Evolutionary conservation across 2,888 invertebrate species (phyloP), one percentile per base, ranked within the genome.

Genomic region (Didymodactylos carnosus): DNA sequence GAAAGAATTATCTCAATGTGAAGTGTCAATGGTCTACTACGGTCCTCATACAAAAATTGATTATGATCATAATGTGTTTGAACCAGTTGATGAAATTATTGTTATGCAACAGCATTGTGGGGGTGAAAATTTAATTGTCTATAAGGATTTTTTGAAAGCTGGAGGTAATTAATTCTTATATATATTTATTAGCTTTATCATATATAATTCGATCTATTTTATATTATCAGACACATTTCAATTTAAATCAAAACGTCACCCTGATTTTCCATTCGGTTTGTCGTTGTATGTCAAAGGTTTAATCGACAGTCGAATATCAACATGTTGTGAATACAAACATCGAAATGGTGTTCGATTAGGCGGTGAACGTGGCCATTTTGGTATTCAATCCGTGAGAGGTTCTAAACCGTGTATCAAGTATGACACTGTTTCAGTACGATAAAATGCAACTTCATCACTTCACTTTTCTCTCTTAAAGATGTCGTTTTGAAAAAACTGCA

Each of bases 301-400:
- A 35, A 62, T 62, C 13, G 35, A 62, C 35, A 62, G 62, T 62
- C 62, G 62, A 62, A 62, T 62, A 19, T 62, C 62, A 27, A 62
- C 62, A 29, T 62, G 62, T 62, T 62, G 62, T n/a, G 62, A 62
- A 62, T 62, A 62, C n/a, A 62, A 62, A 62, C 62, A 62, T 62
- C 62, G 62, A 10, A 29, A 62, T n/a, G 62, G 62, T 62, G 62
- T 62, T 35, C 16, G 27, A n/a, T 19, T 62, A 62, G 62, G 62
- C n/a, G 62, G 62, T 35, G 62, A 62, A 14, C 62, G 62, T 5
- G 62, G 62, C 6, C 62, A 62, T 62, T 62, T 62, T n/a, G 62
- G 35, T 19, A 62, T 62, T 62, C 19, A 27, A 35, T 29, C 29
- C 8, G 62, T 62, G 11, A 6, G 19, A 1, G 62, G 62, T 3